A percentile compares a stretch with the other conserved stretches of the same genome.
Evolutionary conservation across 1,140 invertebrate species (phyloP).

Genomic region (Heliothis virescens): DNA sequence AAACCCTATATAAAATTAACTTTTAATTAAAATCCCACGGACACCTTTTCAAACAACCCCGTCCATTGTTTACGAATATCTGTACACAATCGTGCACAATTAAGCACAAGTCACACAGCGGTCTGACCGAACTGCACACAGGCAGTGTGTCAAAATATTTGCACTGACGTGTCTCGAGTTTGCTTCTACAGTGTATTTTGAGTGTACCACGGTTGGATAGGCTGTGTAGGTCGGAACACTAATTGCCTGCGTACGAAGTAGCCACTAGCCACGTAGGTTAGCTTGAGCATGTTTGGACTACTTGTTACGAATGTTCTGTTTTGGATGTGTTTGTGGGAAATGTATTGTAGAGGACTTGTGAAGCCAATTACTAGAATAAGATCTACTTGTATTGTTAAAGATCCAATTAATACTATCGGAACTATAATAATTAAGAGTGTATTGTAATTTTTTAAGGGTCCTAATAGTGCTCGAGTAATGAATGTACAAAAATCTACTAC

Average conservation of each 20-base stretch:
- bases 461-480: no score
- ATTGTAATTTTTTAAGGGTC: no score
- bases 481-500: no score
- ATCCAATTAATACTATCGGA: no score
- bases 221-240: not conserved
- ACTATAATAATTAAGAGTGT: no score
- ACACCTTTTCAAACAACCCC: not conserved
- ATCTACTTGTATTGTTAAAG: no score
- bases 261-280: not conserved
- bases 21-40: not conserved
- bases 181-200: not conserved
- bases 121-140: not conserved
- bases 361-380: no score
- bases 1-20: no score
- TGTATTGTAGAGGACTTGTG: no score
- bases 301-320: no score
- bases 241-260: slow-evolving; percentile 9
- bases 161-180: slow-evolving; percentile 14
- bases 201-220: slow-evolving; percentile 9
- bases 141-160: slow-evolving; percentile 28
- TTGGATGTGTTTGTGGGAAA: no score
- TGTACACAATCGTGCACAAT: not conserved
- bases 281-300: not conserved
- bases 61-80: not conserved
- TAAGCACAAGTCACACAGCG: not conserved